A percentile compares a stretch with the other conserved stretches of the same genome.
These are phyloP conservation scores for Lithobius niger DNA, from an alignment of 1,140 invertebrate genomes.

Conservation along the genomic window DNA sequence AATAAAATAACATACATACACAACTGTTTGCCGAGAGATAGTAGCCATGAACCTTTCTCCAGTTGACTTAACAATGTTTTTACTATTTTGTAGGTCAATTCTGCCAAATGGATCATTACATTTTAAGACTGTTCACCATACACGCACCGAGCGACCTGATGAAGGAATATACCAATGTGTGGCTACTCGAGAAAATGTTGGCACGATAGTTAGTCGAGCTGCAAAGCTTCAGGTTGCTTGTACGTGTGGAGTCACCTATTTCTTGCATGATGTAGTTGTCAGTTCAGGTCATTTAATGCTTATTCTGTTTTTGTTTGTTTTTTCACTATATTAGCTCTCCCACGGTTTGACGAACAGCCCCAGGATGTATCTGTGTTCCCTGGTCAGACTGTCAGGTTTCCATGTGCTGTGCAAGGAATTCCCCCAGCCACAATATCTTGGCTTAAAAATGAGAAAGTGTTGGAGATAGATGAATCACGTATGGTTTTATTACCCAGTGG, in stretches of 20 bases:
- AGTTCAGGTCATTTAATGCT: background rate
- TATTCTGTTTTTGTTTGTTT: slow-evolving; percentile 10
- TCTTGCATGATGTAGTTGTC: background rate
- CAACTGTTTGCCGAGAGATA: background rate
- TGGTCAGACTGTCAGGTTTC: slow-evolving; percentile 47
- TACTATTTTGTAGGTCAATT: slow-evolving; percentile 43
- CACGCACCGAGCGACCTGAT: slow-evolving; percentile 38
- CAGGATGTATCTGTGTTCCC: slow-evolving; percentile 45
- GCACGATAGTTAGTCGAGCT: slow-evolving; percentile 58
- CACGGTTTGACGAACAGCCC: slow-evolving; percentile 50
- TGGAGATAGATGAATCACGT: slow-evolving; percentile 50
- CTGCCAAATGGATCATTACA: slow-evolving; percentile 62
- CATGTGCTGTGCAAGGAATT: slow-evolving; percentile 37
- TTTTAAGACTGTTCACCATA: slow-evolving; percentile 44
- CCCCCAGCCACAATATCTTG: slow-evolving; percentile 49
- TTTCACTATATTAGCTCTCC: slow-evolving; percentile 36
- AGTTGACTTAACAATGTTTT: background rate
- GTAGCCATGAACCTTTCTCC: slow-evolving; percentile 1
- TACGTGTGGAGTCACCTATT: slow-evolving; percentile 46
- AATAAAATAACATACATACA: background rate
- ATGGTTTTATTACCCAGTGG: slow-evolving; percentile 62
- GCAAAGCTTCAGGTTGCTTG: slow-evolving; percentile 59
- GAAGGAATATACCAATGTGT: slow-evolving; percentile 56
- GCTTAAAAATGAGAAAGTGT: slow-evolving; percentile 58
- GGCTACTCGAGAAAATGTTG: slow-evolving; percentile 50